These are phyloP conservation scores for Macrosteles quadrilineatus DNA, from an alignment of 1,140 invertebrate species.

Conservation along the genomic window DNA sequence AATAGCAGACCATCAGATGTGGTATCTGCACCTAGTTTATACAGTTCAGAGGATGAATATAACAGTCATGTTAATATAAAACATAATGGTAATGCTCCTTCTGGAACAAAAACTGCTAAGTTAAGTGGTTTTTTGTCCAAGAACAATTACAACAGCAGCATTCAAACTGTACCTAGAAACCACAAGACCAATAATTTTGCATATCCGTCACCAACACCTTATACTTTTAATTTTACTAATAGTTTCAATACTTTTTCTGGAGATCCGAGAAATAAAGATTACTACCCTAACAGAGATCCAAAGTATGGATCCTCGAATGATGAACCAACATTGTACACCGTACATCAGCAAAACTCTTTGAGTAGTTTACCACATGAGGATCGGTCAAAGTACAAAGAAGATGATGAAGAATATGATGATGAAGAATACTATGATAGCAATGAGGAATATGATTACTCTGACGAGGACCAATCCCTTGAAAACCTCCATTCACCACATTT, in stretches of 20 bases:
- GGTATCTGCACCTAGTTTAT: too few species aligned
- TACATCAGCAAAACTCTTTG: constrained; percentile 16
- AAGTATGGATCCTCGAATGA: not conserved
- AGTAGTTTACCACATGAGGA: not conserved
- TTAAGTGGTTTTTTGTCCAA: too few species aligned
- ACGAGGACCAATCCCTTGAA: constrained; percentile 27
- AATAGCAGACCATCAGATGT: too few species aligned
- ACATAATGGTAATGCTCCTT: too few species aligned
- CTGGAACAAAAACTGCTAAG: too few species aligned
- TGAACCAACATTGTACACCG: constrained; percentile 8
- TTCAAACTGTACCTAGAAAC: not conserved
- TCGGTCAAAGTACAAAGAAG: not conserved
- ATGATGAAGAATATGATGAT: constrained; percentile 37
- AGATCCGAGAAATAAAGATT: not conserved
- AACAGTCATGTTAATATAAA: too few species aligned
- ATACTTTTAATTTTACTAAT: not conserved
- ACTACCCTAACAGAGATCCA: not conserved
- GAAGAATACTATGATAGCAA: constrained; percentile 50
- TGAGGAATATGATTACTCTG: constrained; percentile 33
- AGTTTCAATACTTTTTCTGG: not conserved
- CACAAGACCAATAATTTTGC: not conserved
- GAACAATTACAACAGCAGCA: not conserved
- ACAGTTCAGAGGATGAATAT: too few species aligned
- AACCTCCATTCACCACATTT: constrained; percentile 12
- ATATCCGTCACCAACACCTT: not conserved